Evolutionary conservation across 2,113 vertebrate genomes (phyloP).

Genomic region (Lichenostomus cassidix): DNA sequence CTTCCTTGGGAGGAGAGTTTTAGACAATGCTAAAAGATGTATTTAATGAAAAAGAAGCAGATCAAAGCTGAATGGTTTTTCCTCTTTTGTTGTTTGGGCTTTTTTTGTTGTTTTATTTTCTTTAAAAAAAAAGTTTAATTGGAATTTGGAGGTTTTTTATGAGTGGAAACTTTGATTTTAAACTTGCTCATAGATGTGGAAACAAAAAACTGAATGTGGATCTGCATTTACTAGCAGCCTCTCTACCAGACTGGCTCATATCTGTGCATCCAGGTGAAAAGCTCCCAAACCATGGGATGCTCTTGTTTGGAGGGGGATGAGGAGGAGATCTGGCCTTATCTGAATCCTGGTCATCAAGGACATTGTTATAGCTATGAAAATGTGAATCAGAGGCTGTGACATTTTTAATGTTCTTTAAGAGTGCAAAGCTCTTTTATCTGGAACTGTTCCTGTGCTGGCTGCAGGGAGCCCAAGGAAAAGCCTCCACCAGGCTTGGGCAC

Average conservation of each 20-base stretch:
- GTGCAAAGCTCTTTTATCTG: background rate
- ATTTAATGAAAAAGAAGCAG: background rate
- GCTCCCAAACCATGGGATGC: background rate
- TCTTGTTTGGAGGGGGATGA: background rate
- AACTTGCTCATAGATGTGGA: background rate
- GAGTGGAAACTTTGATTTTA: background rate
- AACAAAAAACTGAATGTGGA: background rate
- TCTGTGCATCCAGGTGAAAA: background rate
- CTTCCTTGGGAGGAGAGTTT: background rate
- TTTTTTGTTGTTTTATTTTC: background rate
- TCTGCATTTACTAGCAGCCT: background rate
- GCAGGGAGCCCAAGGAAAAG: rapidly evolving
- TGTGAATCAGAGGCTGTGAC: background rate
- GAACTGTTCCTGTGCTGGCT: background rate
- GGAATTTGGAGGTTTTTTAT: background rate
- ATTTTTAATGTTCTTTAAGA: background rate
- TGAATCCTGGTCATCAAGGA: rapidly evolving
- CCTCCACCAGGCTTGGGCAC: rapidly evolving
- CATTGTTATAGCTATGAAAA: background rate
- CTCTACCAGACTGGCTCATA: background rate
- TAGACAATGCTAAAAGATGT: background rate
- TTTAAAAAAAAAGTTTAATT: background rate
- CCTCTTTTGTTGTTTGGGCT: background rate
- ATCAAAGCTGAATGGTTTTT: background rate
- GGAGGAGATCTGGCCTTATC: background rate